Evolutionary conservation across 2,888 invertebrate species (phyloP).

Genomic region (Rhogogaster chlorosoma): DNA sequence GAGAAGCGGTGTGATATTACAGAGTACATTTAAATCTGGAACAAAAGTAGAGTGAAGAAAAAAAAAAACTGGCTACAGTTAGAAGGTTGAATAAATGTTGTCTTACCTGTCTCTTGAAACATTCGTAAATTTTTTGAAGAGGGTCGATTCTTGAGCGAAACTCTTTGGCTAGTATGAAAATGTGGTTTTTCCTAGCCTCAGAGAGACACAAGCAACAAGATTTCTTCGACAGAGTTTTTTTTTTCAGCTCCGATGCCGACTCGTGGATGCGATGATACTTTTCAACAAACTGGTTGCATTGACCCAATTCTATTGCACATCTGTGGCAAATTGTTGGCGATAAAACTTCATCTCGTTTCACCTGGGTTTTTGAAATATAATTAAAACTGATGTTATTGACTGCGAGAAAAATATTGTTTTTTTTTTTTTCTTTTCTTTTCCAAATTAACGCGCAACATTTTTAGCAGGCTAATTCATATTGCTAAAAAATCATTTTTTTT

Average conservation of each 20-base stretch:
- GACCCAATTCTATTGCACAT: slow-evolving; percentile 73
- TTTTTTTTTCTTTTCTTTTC: too few relatives aligned
- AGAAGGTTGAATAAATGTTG: neutral
- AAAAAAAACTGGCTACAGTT: neutral
- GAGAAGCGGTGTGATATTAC: slow-evolving; percentile 7
- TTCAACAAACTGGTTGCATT: slow-evolving; percentile 70
- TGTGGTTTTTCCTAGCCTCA: slow-evolving; percentile 58
- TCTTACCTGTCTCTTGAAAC: slow-evolving; percentile 68
- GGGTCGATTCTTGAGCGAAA: slow-evolving; percentile 61
- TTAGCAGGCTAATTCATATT: neutral
- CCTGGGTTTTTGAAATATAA: slow-evolving; percentile 50
- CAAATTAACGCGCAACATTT: neutral
- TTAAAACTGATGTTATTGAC: neutral
- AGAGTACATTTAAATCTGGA: slow-evolving; percentile 15
- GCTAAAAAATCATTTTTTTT: too few relatives aligned
- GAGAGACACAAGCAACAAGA: slow-evolving; percentile 67
- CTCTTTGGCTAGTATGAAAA: slow-evolving; percentile 66
- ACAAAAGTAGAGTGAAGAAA: neutral
- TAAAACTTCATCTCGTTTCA: slow-evolving; percentile 53
- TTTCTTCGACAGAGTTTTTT: slow-evolving; percentile 7
- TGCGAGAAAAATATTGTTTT: neutral
- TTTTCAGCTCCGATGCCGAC: neutral
- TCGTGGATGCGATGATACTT: slow-evolving; percentile 62
- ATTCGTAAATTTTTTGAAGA: slow-evolving; percentile 62
- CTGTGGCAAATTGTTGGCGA: slow-evolving; percentile 72